Percentiles rank a stretch among this genome's conserved stretches.
phyloP scores from a whole-genome alignment of 2,888 invertebrate genomes.

The Tetropium fuscum region DNA sequence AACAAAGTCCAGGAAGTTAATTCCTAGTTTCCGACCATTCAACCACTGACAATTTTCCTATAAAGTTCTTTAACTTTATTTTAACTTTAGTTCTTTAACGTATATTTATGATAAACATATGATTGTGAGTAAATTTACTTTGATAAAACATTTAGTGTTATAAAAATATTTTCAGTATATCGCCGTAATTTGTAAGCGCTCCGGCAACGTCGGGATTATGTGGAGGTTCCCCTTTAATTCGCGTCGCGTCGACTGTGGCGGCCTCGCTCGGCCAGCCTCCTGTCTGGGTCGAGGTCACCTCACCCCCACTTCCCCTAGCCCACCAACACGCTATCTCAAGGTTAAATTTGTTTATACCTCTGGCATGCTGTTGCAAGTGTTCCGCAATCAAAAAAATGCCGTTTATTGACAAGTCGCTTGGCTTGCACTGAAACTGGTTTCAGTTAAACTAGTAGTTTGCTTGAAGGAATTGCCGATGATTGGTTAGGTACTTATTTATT shows the following conservation, averaged over 20 bases:
- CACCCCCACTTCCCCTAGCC: conserved; percentile 56
- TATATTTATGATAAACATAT: no score
- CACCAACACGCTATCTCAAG: conserved; percentile 62
- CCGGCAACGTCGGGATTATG: conserved; percentile 34
- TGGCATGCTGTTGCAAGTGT: conserved; percentile 35
- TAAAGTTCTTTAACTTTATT: no score
- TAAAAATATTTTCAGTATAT: no score
- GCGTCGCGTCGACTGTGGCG: conserved; percentile 57
- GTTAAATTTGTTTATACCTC: conserved; percentile 62
- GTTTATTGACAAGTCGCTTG: conserved; percentile 21
- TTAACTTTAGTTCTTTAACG: no score
- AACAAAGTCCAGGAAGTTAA: no score
- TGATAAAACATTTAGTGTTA: no score
- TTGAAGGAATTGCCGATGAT: neutral
- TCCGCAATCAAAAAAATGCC: conserved; percentile 33
- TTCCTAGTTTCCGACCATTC: no score
- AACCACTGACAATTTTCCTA: no score
- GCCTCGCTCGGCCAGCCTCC: conserved; percentile 57
- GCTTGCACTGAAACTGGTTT: conserved; percentile 24
- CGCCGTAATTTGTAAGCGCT: no score
- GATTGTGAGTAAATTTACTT: no score
- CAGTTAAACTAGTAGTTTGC: neutral
- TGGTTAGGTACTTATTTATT: neutral
- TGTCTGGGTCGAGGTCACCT: conserved; percentile 64
- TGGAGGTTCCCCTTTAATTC: conserved; percentile 61